Base-by-base conservation (phyloP, 2,888 invertebrate genomes). In the Pristionchus exspectatus region DNA sequence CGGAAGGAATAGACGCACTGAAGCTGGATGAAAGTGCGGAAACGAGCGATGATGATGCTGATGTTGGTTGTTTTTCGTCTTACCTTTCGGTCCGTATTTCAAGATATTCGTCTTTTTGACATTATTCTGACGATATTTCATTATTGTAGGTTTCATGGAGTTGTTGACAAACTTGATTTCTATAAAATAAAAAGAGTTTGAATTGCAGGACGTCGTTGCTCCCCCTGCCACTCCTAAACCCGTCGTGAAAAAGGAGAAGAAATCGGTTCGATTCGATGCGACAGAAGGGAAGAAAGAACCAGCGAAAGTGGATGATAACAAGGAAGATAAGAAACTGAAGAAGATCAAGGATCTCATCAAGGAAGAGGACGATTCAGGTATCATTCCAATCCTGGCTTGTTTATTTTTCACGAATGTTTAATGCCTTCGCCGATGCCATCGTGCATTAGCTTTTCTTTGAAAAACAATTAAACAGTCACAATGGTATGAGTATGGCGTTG, bases 321-420 rank as follows among this genome's bases (percentile, higher is more conserved):
- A 69, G 30, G 87, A 87, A 66, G 69, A 87, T 3, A 87, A 87
- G 87, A 87, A 87, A 59, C 24, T 69, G 50, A 87, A 69, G 87
- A 87, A 87, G 87, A 69, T 87, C 69, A 87, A 87, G 87, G 87
- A 87, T 87, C 56, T 87, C 44, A 69, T 87, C 30, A 69, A 66
- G 30, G 69, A 69, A 18, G 87, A 69, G 9, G 69, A 54, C 10
- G 87, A 87, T 66, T 30, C 59, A 18, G 85, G 85, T 85, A 85
- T 56, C 16, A 18, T 38, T 77, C 16, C 33, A 12, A 38, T 3
- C 44, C 24, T 44, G 38, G 21, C 21, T 30, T 24, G 3, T 14
- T 38, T 74, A 21, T 7, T 12, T 24, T n/a, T 81, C 30, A 18
- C 14, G n/a, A 30, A 16, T 44, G 44, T n/a, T 27, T 14, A 72